phyloP scores from a whole-genome alignment of 2,888 invertebrate genomes.

The Bombylius major region DNA sequence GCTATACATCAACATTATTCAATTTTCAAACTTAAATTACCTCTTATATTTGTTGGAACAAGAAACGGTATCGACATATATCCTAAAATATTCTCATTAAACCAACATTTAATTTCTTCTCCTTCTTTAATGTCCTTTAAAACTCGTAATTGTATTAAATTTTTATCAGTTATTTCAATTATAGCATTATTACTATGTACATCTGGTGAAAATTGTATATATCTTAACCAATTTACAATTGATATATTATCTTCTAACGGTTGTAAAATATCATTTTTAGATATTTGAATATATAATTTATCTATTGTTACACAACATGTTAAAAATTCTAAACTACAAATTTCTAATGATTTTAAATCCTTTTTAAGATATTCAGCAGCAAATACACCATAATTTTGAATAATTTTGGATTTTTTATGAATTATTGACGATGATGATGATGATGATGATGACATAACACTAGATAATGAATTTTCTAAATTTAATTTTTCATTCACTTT shows the following conservation, averaged over 20 bases:
- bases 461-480: no score
- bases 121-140: conserved; percentile 41
- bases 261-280: conserved; percentile 2
- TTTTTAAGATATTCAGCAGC: background rate
- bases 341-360: background rate
- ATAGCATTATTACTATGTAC: conserved; percentile 43
- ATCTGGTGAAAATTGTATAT: conserved; percentile 42
- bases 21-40: conserved; percentile 50
- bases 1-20: conserved; percentile 52
- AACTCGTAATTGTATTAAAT: conserved; percentile 31
- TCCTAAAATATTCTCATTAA: conserved; percentile 60
- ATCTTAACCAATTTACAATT: conserved; percentile 22
- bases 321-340: background rate
- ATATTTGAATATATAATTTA: background rate
- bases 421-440: background rate
- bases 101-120: conserved; percentile 70
- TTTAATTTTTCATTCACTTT: no score
- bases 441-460: background rate
- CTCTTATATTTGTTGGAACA: conserved; percentile 66
- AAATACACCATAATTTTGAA: background rate
- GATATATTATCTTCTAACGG: background rate
- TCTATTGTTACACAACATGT: background rate
- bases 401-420: background rate
- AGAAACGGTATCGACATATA: conserved; percentile 66
- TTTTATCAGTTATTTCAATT: conserved; percentile 24